These are phyloP conservation scores for Thaumetopoea pityocampa DNA, from an alignment of 1,140 invertebrate species.

Conservation along the genomic window DNA sequence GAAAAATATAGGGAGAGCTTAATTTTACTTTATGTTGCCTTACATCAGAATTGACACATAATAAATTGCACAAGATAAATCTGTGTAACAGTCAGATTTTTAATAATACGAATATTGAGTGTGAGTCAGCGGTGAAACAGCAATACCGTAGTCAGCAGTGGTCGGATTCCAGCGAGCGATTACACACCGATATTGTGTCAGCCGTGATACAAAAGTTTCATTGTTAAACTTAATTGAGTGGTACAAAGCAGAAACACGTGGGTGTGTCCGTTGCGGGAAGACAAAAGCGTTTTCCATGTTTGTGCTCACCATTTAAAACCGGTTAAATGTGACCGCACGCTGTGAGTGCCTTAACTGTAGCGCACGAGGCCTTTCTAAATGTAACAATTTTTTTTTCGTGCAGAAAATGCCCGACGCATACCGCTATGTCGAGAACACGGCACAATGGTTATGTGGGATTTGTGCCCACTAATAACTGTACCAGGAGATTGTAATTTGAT, in stretches of 20 bases:
- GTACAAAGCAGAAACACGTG: conserved; percentile 12
- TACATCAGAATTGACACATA: no score
- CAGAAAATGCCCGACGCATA: no score
- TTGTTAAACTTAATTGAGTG: conserved; percentile 20
- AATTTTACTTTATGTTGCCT: no score
- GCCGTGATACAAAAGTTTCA: conserved; percentile 12
- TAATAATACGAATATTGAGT: conserved; percentile 36
- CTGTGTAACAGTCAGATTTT: conserved; percentile 41
- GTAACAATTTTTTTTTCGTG: no score
- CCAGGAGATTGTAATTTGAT: no score
- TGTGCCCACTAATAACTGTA: no score
- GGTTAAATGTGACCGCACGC: no score
- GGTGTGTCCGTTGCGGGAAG: conserved; percentile 1
- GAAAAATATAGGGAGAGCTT: no score
- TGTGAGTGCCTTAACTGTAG: no score
- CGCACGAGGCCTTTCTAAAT: no score
- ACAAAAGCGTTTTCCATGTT: conserved; percentile 10
- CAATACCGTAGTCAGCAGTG: conserved; percentile 16
- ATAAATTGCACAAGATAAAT: conserved; percentile 44
- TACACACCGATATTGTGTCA: conserved; percentile 17
- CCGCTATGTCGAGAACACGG: no score
- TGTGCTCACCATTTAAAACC: background rate
- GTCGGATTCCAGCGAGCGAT: conserved; percentile 15
- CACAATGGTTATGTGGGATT: no score
- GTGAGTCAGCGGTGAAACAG: conserved; percentile 26